These are phyloP conservation scores for Drosophila putrida DNA, from an alignment of 2,888 invertebrate species.

Conservation along the genomic window DNA sequence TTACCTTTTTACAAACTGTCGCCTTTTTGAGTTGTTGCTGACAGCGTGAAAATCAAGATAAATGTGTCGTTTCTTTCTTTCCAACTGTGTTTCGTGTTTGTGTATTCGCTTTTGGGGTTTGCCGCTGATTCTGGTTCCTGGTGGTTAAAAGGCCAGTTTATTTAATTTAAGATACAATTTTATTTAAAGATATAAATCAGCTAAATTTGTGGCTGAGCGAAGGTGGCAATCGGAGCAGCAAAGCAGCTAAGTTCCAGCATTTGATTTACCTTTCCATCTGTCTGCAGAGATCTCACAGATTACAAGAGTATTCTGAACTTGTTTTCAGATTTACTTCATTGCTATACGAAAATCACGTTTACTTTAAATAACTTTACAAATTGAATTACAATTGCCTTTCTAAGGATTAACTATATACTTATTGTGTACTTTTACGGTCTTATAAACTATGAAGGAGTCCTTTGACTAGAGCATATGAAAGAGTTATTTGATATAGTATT, in stretches of 20 bases:
- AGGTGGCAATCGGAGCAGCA: neutral
- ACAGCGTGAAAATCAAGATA: slow-evolving; percentile 81
- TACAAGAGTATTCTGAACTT: neutral
- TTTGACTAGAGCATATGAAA: no score
- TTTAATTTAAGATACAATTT: slow-evolving; percentile 42
- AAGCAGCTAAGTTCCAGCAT: neutral
- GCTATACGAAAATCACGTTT: no score
- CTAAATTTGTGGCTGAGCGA: slow-evolving; percentile 7
- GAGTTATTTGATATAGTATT: no score
- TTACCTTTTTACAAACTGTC: slow-evolving; percentile 78
- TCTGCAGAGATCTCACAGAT: neutral
- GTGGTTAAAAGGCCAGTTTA: slow-evolving; percentile 34
- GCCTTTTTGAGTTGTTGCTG: slow-evolving; percentile 79
- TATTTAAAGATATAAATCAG: slow-evolving; percentile 48
- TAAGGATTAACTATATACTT: no score
- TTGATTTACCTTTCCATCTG: slow-evolving; percentile 17
- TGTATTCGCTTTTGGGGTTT: slow-evolving; percentile 1
- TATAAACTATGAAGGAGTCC: no score
- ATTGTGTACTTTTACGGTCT: no score
- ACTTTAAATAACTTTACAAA: neutral
- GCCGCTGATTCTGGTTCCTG: neutral
- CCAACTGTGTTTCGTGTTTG: slow-evolving; percentile 15
- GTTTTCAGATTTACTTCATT: neutral
- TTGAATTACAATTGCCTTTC: neutral
- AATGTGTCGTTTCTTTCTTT: slow-evolving; percentile 62